A percentile compares a stretch with the other conserved stretches of the same genome.
These are phyloP conservation scores for Tetragonisca angustula DNA, from an alignment of 2,888 invertebrate species.

Conservation along the genomic window DNA sequence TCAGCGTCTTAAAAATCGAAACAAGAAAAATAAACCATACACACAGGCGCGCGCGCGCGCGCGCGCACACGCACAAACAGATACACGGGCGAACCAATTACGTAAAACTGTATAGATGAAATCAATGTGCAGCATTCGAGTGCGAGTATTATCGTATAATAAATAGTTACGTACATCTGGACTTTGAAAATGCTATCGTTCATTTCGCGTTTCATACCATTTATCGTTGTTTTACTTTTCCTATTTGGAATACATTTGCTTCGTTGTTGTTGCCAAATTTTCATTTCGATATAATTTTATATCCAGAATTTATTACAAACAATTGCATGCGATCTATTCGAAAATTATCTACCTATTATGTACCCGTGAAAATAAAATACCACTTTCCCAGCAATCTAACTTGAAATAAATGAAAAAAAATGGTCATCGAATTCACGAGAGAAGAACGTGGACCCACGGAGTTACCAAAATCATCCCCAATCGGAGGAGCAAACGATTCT, in stretches of 20 bases:
- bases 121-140: conserved; percentile 73
- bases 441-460: not conserved
- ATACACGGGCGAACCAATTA: conserved; percentile 62
- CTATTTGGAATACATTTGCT: too few relatives aligned
- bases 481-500: not conserved
- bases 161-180: conserved; percentile 73
- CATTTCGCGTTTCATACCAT: not conserved
- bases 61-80: not conserved
- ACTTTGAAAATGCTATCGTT: conserved; percentile 44
- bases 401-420: not conserved
- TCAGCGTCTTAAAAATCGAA: conserved; percentile 60
- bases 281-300: too few relatives aligned
- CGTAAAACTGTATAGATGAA: conserved; percentile 71
- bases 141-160: conserved; percentile 72
- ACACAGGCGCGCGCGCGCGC: not conserved
- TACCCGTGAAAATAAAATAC: not conserved
- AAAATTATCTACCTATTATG: not conserved
- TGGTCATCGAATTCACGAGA: not conserved
- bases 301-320: too few relatives aligned
- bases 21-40: not conserved
- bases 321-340: not conserved
- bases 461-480: conserved; percentile 2
- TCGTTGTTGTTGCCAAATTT: too few relatives aligned
- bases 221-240: not conserved
- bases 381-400: not conserved